Evolutionary conservation across 2,113 vertebrate species (phyloP), one percentile per base, ranked within the genome.

Genomic region (Tiliqua scincoides): DNA sequence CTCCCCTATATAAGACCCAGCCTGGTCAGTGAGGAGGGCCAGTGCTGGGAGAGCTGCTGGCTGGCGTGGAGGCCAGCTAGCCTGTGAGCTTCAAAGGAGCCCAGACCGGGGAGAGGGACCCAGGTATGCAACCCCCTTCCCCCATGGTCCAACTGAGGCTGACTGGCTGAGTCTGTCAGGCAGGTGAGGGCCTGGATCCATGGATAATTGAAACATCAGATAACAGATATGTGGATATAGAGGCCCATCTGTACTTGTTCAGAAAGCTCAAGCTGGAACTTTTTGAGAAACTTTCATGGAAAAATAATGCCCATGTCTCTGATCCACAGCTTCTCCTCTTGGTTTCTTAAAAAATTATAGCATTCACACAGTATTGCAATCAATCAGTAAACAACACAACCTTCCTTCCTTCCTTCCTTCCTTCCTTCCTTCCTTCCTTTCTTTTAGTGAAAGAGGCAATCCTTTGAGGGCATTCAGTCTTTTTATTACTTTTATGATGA

Each of bases 401-500:
- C 88, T 35, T 40, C 48, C 3, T n/a, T 8, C 8, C 43, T 48
- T 8, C 8, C 27, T 72, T 6, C 30, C 12, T 30, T 59, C 10
- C 40, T 35, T 2, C 4, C 12, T 48, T 3, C n/a, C n/a, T 59
- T 35, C 43, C 63, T 73, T 25, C 52, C 75, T 61, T 27, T 48
- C 18, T 6, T 30, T 52, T 7, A 74, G 25, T 25, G 11, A 27
- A 32, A 52, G 27, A 54, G 21, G 43, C 37, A 77, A 77, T 83
- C 87, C 89, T 93, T 81, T 37, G 88, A 61, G 82, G 40, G 35
- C 80, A 85, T 87, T 91, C 88, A 93, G 88, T 80, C 87, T 43
- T 67, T 91, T 93, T 86, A 87, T 84, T 84, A 90, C 83, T 84
- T n/a, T 82, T 84, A 93, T 79, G 83, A 91, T 86, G 85, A 88